These are phyloP conservation scores for Fragum sueziense DNA, from an alignment of 2,888 invertebrate species.

Conservation along the genomic window DNA sequence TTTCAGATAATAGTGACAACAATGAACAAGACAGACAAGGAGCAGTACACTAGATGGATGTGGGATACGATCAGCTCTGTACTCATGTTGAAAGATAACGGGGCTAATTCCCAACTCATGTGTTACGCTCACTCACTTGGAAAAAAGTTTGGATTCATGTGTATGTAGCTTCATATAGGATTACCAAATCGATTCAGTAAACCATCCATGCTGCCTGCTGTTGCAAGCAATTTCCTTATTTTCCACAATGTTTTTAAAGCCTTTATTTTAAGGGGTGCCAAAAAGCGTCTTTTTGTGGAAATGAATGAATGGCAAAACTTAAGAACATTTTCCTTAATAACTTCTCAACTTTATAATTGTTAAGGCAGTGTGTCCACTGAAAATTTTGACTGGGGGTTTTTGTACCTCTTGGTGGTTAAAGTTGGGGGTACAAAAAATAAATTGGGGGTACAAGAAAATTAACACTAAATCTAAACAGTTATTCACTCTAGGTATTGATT, in stretches of 20 bases:
- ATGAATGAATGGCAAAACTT: neutral
- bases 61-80: conserved; percentile 57
- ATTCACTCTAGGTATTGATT: too few relatives aligned
- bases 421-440: too few relatives aligned
- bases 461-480: too few relatives aligned
- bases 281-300: neutral
- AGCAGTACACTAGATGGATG: conserved; percentile 45
- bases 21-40: neutral
- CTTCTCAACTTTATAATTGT: too few relatives aligned
- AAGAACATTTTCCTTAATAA: neutral
- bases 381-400: too few relatives aligned
- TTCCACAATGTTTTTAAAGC: conserved; percentile 8
- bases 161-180: neutral
- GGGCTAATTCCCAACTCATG: conserved; percentile 36
- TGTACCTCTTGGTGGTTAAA: too few relatives aligned
- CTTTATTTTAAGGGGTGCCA: too few relatives aligned
- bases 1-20: conserved; percentile 40
- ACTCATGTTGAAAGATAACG: conserved; percentile 32
- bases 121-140: conserved; percentile 58
- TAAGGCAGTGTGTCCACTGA: too few relatives aligned
- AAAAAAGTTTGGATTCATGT: conserved; percentile 58
- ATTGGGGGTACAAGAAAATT: too few relatives aligned
- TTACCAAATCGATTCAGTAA: too few relatives aligned
- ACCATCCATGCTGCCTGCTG: too few relatives aligned
- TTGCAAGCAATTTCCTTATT: neutral